phyloP scores from a whole-genome alignment of 2,888 invertebrate species.

The Drosophila sordidula region DNA sequence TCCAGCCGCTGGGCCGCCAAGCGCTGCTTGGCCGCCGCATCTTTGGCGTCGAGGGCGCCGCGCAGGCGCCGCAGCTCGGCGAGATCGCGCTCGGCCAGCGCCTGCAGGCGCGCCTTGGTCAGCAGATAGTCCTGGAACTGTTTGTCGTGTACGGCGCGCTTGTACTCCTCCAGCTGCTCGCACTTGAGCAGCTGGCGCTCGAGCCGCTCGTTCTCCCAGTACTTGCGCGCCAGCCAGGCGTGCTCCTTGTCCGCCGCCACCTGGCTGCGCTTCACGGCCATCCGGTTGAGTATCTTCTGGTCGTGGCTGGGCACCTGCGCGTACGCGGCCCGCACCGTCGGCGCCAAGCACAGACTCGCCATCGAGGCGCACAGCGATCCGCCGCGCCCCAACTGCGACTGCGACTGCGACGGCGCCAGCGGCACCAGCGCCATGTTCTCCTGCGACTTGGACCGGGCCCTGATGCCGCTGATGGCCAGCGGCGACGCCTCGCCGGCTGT shows the following conservation, averaged over 20 bases:
- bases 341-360: constrained; percentile 83
- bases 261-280: constrained; percentile 83
- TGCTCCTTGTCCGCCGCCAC: constrained; percentile 81
- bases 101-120: constrained; percentile 82
- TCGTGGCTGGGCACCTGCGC: constrained; percentile 83
- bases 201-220: constrained; percentile 84
- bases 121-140: constrained; percentile 83
- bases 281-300: constrained; percentile 84
- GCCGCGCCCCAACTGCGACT: constrained; percentile 5
- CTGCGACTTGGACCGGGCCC: constrained; percentile 55
- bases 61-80: constrained; percentile 80
- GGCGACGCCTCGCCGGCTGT: constrained; percentile 18
- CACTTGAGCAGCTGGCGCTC: constrained; percentile 83
- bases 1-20: constrained; percentile 80
- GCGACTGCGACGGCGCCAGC: neutral
- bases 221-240: constrained; percentile 84
- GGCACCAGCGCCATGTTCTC: constrained; percentile 53
- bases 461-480: constrained; percentile 63
- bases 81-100: constrained; percentile 81
- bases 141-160: constrained; percentile 82
- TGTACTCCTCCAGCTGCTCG: constrained; percentile 83
- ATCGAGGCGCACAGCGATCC: constrained; percentile 79
- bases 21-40: constrained; percentile 79
- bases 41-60: constrained; percentile 79
- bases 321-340: constrained; percentile 81